Conservation (phyloP, 2,888 invertebrate species). For the Muschampia plurimacula region DNA sequence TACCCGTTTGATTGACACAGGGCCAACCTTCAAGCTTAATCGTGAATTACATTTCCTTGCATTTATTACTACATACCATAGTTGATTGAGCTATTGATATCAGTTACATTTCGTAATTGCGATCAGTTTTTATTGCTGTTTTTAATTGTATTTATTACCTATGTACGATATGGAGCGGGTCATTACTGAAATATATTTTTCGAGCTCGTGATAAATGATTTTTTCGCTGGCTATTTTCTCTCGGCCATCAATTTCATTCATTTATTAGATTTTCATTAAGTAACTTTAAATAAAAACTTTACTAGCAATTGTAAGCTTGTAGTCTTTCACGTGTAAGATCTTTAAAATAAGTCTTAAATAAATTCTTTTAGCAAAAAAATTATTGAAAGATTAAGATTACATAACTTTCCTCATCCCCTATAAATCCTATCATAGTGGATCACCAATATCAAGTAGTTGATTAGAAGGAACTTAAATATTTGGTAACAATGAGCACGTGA, state of each 20-base stretch:
- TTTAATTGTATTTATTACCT: not conserved
- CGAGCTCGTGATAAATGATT: not conserved
- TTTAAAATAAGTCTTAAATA: too few relatives aligned
- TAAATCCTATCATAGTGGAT: not conserved
- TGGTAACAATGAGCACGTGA: not conserved
- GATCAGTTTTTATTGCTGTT: not conserved
- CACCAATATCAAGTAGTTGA: not conserved
- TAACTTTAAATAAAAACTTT: too few relatives aligned
- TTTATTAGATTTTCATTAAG: too few relatives aligned
- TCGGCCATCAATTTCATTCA: too few relatives aligned
- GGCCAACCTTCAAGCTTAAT: not conserved
- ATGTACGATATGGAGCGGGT: too few relatives aligned
- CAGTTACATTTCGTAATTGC: slow-evolving; percentile 3
- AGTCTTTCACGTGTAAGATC: too few relatives aligned
- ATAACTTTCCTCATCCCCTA: too few relatives aligned
- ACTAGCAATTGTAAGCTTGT: too few relatives aligned
- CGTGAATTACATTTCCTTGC: slow-evolving; percentile 6
- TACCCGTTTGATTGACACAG: not conserved
- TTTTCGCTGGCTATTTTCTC: too few relatives aligned
- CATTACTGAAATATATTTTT: too few relatives aligned
- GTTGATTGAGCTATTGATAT: not conserved
- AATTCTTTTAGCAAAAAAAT: too few relatives aligned
- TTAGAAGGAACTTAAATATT: not conserved
- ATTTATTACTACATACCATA: not conserved
- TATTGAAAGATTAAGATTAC: too few relatives aligned